A percentile compares a stretch with the other conserved stretches of the same genome.
These are phyloP conservation scores for Varanus salvator DNA, from an alignment of 2,113 vertebrate genomes.

Conservation along the genomic window DNA sequence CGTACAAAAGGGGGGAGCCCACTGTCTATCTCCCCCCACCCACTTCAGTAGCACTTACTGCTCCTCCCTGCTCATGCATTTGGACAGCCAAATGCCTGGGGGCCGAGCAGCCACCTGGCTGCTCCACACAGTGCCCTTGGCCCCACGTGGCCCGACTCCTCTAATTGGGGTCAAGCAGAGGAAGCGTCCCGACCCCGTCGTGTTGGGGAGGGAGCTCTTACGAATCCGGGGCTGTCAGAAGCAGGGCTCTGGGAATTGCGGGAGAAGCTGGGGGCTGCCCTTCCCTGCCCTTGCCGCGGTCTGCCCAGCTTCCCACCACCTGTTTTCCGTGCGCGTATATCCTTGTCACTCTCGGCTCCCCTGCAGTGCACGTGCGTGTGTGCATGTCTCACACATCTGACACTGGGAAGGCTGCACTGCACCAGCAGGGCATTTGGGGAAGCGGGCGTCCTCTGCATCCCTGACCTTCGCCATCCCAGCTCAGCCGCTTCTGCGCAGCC, in stretches of 20 bases:
- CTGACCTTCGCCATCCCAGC: background rate
- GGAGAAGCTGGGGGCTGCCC: background rate
- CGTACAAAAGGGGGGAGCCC: background rate
- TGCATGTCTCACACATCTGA: background rate
- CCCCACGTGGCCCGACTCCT: background rate
- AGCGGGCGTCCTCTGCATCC: background rate
- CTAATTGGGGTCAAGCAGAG: constrained; percentile 61
- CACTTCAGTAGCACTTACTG: background rate
- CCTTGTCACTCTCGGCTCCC: background rate
- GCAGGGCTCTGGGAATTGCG: fast-evolving
- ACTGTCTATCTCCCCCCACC: fast-evolving
- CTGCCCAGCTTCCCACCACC: background rate
- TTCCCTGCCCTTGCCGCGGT: background rate
- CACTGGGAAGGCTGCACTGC: too few species aligned
- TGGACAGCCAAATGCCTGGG: background rate
- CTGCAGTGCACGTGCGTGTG: background rate
- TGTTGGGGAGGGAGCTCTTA: constrained; percentile 15
- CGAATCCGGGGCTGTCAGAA: background rate
- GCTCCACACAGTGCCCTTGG: fast-evolving
- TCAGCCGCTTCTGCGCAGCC: fast-evolving
- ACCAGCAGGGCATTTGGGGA: background rate
- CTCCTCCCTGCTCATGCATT: fast-evolving
- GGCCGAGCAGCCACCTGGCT: background rate
- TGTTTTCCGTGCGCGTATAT: fast-evolving
- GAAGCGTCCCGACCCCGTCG: constrained; percentile 20